A percentile compares a stretch with the other conserved stretches of the same genome.
phyloP scores from a whole-genome alignment of 2,888 invertebrate genomes.

The Leptopilina syphax region DNA sequence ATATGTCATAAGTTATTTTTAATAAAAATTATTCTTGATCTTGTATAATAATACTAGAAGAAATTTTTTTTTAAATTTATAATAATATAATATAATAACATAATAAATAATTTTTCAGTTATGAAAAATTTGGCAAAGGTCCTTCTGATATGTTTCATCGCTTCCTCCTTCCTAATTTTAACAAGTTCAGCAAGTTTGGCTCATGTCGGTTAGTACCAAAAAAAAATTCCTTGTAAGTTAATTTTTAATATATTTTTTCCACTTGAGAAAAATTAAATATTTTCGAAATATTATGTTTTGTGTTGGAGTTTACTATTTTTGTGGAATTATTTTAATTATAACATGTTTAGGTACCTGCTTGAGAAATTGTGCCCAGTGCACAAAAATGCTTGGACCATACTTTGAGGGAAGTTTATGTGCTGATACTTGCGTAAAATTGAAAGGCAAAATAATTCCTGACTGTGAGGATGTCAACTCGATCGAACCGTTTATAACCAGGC shows the following conservation, averaged over 20 bases:
- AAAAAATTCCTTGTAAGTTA: not conserved
- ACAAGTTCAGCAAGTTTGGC: constrained; percentile 53
- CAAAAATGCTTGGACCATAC: constrained; percentile 91
- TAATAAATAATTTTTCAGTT: constrained; percentile 46
- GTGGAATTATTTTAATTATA: not conserved
- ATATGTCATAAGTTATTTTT: no score
- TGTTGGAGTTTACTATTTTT: no score
- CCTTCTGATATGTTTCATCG: constrained; percentile 56
- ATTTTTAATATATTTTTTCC: not conserved
- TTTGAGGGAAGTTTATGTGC: constrained; percentile 93
- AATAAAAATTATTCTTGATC: no score
- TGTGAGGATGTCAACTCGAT: constrained; percentile 90
- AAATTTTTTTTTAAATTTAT: no score
- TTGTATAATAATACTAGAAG: no score
- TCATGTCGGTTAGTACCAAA: constrained; percentile 58
- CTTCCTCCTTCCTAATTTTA: constrained; percentile 53
- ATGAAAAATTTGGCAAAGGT: constrained; percentile 57
- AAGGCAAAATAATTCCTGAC: constrained; percentile 90
- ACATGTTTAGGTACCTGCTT: constrained; percentile 83
- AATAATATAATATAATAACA: not conserved
- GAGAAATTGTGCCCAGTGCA: constrained; percentile 93
- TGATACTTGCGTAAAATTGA: constrained; percentile 89
- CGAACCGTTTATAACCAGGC: constrained; percentile 85
- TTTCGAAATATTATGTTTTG: no score
- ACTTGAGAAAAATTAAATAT: no score